phyloP scores from a whole-genome alignment of 1,140 invertebrate species.

The Bursaphelenchus mucronatus region DNA sequence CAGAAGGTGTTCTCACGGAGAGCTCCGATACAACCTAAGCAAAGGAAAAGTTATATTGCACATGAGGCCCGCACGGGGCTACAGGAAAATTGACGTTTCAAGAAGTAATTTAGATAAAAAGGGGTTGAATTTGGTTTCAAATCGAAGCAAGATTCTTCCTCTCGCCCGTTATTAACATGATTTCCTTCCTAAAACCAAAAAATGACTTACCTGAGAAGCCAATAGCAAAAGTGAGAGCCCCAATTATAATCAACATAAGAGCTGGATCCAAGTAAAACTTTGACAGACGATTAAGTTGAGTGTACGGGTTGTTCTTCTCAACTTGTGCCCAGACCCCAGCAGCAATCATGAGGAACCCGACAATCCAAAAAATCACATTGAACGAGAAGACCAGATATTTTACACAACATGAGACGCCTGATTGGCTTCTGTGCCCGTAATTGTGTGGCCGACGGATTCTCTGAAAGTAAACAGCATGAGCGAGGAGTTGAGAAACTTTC shows the following conservation, averaged over 20 bases:
- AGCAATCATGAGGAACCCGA: conserved; percentile 40
- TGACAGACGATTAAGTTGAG: conserved; percentile 74
- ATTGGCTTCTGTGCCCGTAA: conserved; percentile 20
- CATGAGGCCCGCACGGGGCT: conserved; percentile 11
- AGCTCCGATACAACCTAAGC: conserved; percentile 83
- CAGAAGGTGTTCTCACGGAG: conserved; percentile 72
- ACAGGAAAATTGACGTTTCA: no score
- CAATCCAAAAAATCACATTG: conserved; percentile 94
- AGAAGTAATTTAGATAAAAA: conserved; percentile 1
- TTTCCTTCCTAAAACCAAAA: conserved; percentile 4
- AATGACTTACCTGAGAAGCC: conserved; percentile 71
- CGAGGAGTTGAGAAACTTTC: no score
- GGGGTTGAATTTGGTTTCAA: background rate
- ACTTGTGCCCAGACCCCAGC: conserved; percentile 92
- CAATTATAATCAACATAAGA: conserved; percentile 85
- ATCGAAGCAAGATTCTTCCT: conserved; percentile 14
- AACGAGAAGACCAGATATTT: conserved; percentile 71
- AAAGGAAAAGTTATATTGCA: conserved; percentile 23
- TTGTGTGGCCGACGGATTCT: conserved; percentile 7
- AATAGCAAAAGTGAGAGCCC: conserved; percentile 83
- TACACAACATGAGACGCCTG: conserved; percentile 43
- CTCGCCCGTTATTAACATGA: no score
- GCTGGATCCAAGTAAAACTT: conserved; percentile 85
- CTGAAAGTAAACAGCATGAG: conserved; percentile 8
- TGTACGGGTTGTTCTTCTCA: conserved; percentile 91